These are phyloP conservation scores for Clinocottus analis DNA, from an alignment of 2,113 vertebrate species.

Conservation along the genomic window DNA sequence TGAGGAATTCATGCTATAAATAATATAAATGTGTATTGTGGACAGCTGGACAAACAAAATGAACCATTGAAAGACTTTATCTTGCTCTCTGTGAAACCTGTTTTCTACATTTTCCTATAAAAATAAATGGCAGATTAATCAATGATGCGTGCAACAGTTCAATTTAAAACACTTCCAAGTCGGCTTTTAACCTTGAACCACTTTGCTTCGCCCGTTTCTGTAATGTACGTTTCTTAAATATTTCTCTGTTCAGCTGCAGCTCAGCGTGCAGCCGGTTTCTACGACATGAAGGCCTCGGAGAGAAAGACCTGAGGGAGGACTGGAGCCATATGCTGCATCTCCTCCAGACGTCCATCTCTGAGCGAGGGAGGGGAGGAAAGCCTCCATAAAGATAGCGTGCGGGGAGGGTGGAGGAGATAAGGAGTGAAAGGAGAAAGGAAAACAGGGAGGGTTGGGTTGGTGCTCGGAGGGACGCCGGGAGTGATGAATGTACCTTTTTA, in stretches of 20 bases:
- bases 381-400: slow-evolving; percentile 39
- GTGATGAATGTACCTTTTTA: slow-evolving; percentile 34
- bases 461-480: background rate
- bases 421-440: slow-evolving; percentile 16
- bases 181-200: background rate
- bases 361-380: slow-evolving; percentile 22
- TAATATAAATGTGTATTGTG: background rate
- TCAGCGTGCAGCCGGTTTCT: background rate
- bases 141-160: background rate
- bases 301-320: slow-evolving; percentile 54
- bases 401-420: slow-evolving; percentile 7
- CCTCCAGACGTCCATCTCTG: slow-evolving; percentile 54
- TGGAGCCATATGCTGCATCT: slow-evolving; percentile 66
- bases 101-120: background rate
- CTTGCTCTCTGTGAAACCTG: background rate
- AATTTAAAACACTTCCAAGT: background rate
- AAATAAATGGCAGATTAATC: background rate
- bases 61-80: background rate
- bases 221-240: background rate
- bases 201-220: background rate
- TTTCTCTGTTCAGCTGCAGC: background rate
- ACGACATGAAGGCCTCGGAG: slow-evolving; percentile 9
- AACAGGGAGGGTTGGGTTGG: background rate
- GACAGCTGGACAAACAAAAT: background rate
- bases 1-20: background rate